Conservation (phyloP, 1,140 invertebrate species). For the Metaphire vulgaris region DNA sequence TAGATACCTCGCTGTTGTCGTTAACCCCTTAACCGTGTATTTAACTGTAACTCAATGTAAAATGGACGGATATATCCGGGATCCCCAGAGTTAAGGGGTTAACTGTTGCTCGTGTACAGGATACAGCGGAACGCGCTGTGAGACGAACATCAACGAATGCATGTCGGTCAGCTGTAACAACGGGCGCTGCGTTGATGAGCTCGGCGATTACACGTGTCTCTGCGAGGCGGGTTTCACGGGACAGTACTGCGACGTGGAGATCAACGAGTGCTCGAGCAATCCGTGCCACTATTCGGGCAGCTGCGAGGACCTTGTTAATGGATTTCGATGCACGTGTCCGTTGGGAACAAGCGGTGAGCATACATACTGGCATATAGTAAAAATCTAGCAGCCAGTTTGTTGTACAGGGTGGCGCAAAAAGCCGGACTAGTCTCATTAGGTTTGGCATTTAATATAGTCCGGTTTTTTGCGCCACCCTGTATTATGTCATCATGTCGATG, state of each 20-base stretch:
- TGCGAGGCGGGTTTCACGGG: slow-evolving; percentile 44
- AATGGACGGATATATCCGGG: too few relatives aligned
- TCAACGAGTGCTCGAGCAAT: slow-evolving; percentile 17
- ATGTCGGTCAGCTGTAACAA: slow-evolving; percentile 33
- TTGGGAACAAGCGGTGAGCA: neutral
- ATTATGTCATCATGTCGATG: too few relatives aligned
- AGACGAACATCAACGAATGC: slow-evolving; percentile 27
- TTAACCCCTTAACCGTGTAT: too few relatives aligned
- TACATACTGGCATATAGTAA: neutral
- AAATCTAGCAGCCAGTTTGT: neutral
- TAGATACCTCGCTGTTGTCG: too few relatives aligned
- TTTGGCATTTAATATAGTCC: too few relatives aligned
- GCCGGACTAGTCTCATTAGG: too few relatives aligned
- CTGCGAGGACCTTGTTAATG: neutral
- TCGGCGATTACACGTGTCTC: slow-evolving; percentile 40
- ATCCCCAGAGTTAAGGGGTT: too few relatives aligned
- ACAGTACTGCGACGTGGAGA: slow-evolving; percentile 35
- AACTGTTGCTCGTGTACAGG: too few relatives aligned
- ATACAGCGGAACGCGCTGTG: slow-evolving; percentile 9
- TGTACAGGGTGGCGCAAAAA: too few relatives aligned
- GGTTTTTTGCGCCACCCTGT: too few relatives aligned
- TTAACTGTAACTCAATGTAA: too few relatives aligned
- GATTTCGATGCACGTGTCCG: slow-evolving; percentile 13
- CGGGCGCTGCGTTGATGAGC: slow-evolving; percentile 37
- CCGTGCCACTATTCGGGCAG: slow-evolving; percentile 19